phyloP scores from a whole-genome alignment of 2,888 invertebrate species.

The Heliconius erato region DNA sequence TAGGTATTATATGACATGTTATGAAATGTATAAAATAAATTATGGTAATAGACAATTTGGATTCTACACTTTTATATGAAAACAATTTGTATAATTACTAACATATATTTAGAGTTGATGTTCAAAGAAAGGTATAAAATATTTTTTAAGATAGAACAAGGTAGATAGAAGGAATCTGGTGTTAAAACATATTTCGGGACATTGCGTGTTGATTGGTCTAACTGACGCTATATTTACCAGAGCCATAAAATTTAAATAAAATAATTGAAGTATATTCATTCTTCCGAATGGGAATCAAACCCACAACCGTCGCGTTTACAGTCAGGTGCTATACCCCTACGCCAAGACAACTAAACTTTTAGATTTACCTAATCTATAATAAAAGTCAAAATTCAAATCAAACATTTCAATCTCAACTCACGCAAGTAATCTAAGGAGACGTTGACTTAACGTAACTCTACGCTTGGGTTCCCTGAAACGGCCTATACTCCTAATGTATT shows the following conservation, averaged over 20 bases:
- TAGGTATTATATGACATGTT: neutral
- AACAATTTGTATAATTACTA: neutral
- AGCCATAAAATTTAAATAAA: too few relatives aligned
- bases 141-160: too few relatives aligned
- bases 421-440: constrained; percentile 1
- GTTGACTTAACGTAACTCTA: constrained; percentile 33
- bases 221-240: too few relatives aligned
- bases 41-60: neutral
- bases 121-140: neutral
- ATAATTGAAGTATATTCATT: too few relatives aligned
- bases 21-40: neutral
- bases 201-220: too few relatives aligned
- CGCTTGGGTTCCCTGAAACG: constrained; percentile 16
- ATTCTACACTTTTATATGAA: neutral
- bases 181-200: too few relatives aligned
- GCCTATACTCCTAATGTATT: constrained; percentile 24
- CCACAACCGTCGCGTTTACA: neutral
- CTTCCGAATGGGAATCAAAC: too few relatives aligned
- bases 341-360: neutral
- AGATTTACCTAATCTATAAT: neutral
- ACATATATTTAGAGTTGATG: neutral
- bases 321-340: neutral
- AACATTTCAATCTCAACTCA: neutral
- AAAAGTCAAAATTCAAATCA: neutral
- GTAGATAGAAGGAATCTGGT: too few relatives aligned